Conservation (phyloP, 2,113 vertebrate genomes). For the Balaeniceps rex region DNA sequence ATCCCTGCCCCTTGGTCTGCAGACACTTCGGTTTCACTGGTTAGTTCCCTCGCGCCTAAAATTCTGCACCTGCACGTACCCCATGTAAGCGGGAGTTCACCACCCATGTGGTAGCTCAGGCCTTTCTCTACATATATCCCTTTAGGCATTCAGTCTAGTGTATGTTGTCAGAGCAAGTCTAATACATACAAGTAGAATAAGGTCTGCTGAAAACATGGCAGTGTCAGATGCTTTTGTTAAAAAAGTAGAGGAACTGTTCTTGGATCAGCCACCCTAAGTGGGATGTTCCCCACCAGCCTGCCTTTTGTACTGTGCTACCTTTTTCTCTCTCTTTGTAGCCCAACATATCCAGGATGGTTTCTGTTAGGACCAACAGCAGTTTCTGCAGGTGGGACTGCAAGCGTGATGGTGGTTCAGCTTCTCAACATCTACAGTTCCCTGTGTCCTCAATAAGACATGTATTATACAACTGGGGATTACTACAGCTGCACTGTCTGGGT, state of each 20-base stretch:
- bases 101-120: not conserved
- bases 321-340: not conserved
- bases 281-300: not conserved
- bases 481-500: not conserved
- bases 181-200: not conserved
- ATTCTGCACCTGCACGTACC: not conserved
- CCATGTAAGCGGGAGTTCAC: not conserved
- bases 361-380: not conserved
- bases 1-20: not conserved
- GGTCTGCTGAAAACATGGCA: not conserved
- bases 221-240: not conserved
- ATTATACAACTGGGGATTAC: not conserved
- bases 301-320: not conserved
- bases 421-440: not conserved
- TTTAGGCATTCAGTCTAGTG: not conserved
- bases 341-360: not conserved
- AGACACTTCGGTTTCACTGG: not conserved
- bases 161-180: not conserved
- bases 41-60: not conserved
- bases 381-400: not conserved
- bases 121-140: not conserved
- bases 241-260: not conserved
- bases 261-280: not conserved
- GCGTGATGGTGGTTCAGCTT: not conserved
- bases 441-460: not conserved